Percentiles rank a stretch among this genome's conserved stretches.
Evolutionary conservation across 1,140 invertebrate species (phyloP).

Genomic region (Vanessa atalanta): DNA sequence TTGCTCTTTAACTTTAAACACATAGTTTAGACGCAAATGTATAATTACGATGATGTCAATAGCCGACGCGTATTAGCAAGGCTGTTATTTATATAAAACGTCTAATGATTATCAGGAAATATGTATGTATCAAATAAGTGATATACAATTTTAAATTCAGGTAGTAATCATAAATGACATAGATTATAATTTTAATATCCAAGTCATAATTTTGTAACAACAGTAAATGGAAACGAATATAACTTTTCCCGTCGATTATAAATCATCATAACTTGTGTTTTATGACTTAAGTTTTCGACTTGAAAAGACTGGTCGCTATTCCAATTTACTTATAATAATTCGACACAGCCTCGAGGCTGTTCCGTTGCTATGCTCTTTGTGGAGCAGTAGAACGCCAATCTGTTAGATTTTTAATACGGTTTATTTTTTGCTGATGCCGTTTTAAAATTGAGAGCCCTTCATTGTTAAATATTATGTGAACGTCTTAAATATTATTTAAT

Average conservation of each 20-base stretch:
- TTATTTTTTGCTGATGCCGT: conserved; percentile 64
- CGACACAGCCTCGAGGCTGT: conserved; percentile 54
- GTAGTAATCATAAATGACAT: not conserved
- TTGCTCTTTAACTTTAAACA: conserved; percentile 16
- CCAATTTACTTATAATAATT: conserved; percentile 61
- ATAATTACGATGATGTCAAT: conserved; percentile 19
- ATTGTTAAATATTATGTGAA: conserved; percentile 17
- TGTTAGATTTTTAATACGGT: conserved; percentile 74
- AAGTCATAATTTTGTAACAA: not conserved
- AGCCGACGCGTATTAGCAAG: conserved; percentile 11
- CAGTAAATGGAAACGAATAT: not conserved
- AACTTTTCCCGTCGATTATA: conserved; percentile 1
- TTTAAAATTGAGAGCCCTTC: conserved; percentile 56
- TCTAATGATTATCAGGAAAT: not conserved
- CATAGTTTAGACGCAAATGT: conserved; percentile 14
- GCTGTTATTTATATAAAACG: not conserved
- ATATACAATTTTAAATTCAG: not conserved
- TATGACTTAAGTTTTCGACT: conserved; percentile 28
- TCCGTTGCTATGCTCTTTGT: conserved; percentile 66
- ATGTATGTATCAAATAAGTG: too few relatives aligned
- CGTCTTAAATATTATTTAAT: not conserved
- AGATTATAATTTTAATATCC: not conserved
- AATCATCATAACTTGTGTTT: conserved; percentile 21
- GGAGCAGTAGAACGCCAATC: conserved; percentile 71
- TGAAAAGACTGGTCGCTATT: conserved; percentile 30